Conservation (phyloP, 1,140 invertebrate species). For the Drosophila ficusphila region DNA sequence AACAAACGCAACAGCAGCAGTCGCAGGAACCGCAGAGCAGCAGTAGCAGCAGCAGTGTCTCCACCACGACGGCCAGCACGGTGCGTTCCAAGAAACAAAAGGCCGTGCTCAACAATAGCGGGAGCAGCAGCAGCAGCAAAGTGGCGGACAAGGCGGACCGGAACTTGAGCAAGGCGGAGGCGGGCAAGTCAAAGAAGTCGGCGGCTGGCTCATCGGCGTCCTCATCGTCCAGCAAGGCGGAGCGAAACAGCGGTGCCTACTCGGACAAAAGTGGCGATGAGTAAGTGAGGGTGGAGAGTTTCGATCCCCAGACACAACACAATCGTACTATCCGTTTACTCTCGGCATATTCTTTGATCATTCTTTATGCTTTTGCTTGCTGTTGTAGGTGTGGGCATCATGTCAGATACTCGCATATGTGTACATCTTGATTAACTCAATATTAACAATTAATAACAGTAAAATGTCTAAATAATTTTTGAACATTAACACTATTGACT, state of each 20-base stretch:
- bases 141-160: slow-evolving; percentile 46
- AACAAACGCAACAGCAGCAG: slow-evolving; percentile 12
- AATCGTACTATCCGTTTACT: slow-evolving; percentile 8
- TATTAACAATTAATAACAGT: no score
- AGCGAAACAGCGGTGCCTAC: slow-evolving; percentile 60
- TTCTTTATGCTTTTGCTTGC: slow-evolving; percentile 34
- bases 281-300: slow-evolving; percentile 55
- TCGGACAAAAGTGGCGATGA: slow-evolving; percentile 81
- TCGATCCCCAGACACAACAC: slow-evolving; percentile 17
- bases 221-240: slow-evolving; percentile 71
- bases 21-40: slow-evolving; percentile 41
- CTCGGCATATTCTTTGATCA: slow-evolving; percentile 18
- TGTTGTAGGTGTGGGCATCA: slow-evolving; percentile 8
- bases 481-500: no score
- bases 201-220: slow-evolving; percentile 45
- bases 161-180: slow-evolving; percentile 40
- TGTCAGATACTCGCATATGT: slow-evolving; percentile 10
- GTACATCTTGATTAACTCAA: not conserved
- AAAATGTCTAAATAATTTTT: no score
- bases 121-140: slow-evolving; percentile 33
- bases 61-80: slow-evolving; percentile 20
- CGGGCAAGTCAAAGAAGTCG: slow-evolving; percentile 55
- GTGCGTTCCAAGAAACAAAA: slow-evolving; percentile 67
- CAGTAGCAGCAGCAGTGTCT: slow-evolving; percentile 20
- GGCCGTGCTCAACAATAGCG: slow-evolving; percentile 30